phyloP scores from a whole-genome alignment of 2,888 invertebrate species.

The Cephus runcator region DNA sequence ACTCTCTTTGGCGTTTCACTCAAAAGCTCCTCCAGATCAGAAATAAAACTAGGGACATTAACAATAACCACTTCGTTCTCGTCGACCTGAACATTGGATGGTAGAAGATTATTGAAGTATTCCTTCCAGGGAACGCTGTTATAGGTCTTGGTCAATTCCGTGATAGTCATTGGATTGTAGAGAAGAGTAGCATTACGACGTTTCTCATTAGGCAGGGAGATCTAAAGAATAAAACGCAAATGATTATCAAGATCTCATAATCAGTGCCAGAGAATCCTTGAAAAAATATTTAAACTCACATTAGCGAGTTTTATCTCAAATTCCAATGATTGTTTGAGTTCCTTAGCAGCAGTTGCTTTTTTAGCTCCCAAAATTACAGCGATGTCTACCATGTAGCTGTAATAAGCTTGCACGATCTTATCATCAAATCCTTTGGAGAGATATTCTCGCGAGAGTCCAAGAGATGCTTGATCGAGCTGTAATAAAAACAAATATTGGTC shows the following conservation, averaged over 20 bases:
- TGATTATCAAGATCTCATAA: not conserved
- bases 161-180: slow-evolving; percentile 92
- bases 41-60: slow-evolving; percentile 84
- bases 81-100: slow-evolving; percentile 71
- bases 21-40: slow-evolving; percentile 74
- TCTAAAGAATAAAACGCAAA: slow-evolving; percentile 29
- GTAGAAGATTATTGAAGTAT: slow-evolving; percentile 85
- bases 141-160: slow-evolving; percentile 79
- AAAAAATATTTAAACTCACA: slow-evolving; percentile 70
- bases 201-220: slow-evolving; percentile 79
- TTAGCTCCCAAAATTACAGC: slow-evolving; percentile 88
- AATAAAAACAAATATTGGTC: slow-evolving; percentile 27
- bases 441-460: slow-evolving; percentile 88
- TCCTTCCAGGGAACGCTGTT: slow-evolving; percentile 83
- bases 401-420: slow-evolving; percentile 87
- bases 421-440: slow-evolving; percentile 84
- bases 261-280: not conserved
- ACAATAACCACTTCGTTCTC: slow-evolving; percentile 84
- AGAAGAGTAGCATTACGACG: slow-evolving; percentile 88
- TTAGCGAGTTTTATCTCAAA: slow-evolving; percentile 94
- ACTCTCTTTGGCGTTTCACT: slow-evolving; percentile 72
- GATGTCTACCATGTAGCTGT: slow-evolving; percentile 88
- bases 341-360: slow-evolving; percentile 72
- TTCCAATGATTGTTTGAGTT: slow-evolving; percentile 82
- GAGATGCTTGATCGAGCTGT: slow-evolving; percentile 87